These are phyloP conservation scores for Circaetus cinerascens DNA, from an alignment of 2,113 vertebrate species.

Conservation along the genomic window DNA sequence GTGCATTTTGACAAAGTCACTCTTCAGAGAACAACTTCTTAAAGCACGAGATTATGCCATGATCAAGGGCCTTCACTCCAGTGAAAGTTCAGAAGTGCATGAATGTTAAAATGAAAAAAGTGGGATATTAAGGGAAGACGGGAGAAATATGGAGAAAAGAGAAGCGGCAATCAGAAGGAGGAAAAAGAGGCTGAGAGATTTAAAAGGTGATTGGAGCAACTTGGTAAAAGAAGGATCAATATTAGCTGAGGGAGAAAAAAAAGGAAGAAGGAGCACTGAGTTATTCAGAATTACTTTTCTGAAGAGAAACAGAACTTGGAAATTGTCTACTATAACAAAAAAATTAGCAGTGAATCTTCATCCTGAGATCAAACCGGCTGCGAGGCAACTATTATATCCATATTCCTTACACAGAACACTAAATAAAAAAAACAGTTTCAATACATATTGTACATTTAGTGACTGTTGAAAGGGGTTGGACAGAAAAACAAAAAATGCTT, in stretches of 20 bases:
- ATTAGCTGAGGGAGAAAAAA: not conserved
- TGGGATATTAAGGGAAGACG: not conserved
- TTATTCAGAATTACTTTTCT: not conserved
- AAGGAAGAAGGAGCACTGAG: not conserved
- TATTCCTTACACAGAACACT: not conserved
- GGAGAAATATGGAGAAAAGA: not conserved
- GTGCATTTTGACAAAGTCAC: not conserved
- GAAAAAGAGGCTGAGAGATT: not conserved
- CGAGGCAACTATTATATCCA: not conserved
- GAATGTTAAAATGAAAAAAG: not conserved
- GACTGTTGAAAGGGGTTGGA: not conserved
- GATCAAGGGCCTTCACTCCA: not conserved
- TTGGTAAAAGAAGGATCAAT: not conserved
- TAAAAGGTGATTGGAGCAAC: not conserved
- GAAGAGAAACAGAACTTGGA: not conserved
- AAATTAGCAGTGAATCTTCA: not conserved
- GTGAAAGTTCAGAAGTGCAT: not conserved
- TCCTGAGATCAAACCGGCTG: not conserved
- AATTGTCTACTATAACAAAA: not conserved
- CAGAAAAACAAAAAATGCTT: not conserved
- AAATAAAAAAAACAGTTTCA: not conserved
- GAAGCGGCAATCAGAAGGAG: not conserved
- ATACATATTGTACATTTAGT: not conserved
- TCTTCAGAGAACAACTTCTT: not conserved
- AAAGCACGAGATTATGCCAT: not conserved